These are phyloP conservation scores for Panagrolaimus sp. DNA, from an alignment of 1,140 invertebrate genomes.

Conservation along the genomic window DNA sequence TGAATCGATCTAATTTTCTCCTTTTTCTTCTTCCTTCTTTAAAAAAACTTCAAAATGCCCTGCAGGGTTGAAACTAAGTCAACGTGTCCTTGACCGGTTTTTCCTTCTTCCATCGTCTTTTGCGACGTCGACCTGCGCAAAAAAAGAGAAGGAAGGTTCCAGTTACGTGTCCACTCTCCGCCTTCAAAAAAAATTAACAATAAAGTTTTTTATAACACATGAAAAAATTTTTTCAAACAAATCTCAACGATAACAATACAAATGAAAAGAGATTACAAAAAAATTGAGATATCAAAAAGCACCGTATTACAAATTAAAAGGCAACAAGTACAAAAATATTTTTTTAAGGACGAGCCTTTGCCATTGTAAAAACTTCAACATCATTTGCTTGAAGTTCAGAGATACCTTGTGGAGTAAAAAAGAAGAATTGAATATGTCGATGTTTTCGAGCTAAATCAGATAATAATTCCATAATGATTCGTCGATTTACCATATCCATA, in stretches of 20 bases:
- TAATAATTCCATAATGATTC: conserved; percentile 27
- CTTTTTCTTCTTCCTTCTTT: too few species aligned
- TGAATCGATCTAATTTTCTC: too few species aligned
- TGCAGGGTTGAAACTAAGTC: too few species aligned
- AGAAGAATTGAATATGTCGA: conserved; percentile 48
- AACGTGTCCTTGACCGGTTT: too few species aligned
- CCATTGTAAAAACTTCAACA: conserved; percentile 36
- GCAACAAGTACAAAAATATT: too few species aligned
- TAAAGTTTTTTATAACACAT: not conserved
- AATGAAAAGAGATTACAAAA: not conserved
- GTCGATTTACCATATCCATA: conserved; percentile 66
- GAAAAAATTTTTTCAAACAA: not conserved
- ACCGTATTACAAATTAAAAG: not conserved
- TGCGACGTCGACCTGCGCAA: too few species aligned
- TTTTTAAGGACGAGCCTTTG: conserved; percentile 24
- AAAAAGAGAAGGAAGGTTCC: too few species aligned
- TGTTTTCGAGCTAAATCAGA: conserved; percentile 35
- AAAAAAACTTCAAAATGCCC: too few species aligned
- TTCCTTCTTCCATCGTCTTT: too few species aligned
- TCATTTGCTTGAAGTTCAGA: conserved; percentile 30
- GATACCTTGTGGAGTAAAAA: conserved; percentile 54
- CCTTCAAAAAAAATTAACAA: not conserved
- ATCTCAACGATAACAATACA: too few species aligned
- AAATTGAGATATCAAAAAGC: not conserved
- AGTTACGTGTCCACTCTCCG: too few species aligned